Conservation (phyloP, 2,113 vertebrate species). For the Takifugu flavidus region DNA sequence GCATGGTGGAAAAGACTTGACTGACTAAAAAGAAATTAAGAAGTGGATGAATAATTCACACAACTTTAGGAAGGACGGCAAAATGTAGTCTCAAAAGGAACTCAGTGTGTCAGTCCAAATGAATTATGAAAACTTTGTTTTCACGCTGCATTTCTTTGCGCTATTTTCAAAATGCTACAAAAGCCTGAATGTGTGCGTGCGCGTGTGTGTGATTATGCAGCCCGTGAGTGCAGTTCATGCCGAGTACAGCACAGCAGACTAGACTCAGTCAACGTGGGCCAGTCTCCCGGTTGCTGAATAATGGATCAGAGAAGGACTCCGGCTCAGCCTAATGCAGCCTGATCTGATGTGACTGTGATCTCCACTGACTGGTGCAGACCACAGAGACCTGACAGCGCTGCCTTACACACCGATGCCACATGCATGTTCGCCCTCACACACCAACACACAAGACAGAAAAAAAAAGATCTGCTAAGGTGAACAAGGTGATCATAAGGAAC, state of each 20-base stretch:
- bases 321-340: slow-evolving; percentile 72
- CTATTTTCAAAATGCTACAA: slow-evolving; percentile 67
- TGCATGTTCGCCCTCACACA: slow-evolving; percentile 1
- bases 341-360: slow-evolving; percentile 77
- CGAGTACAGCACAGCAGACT: slow-evolving; percentile 68
- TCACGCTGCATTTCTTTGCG: slow-evolving; percentile 71
- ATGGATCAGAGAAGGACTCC: slow-evolving; percentile 75
- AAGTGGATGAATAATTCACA: slow-evolving; percentile 68
- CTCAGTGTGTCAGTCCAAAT: slow-evolving; percentile 58
- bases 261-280: slow-evolving; percentile 70
- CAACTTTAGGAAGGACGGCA: slow-evolving; percentile 50
- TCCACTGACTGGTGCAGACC: slow-evolving; percentile 68
- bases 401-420: slow-evolving; percentile 55
- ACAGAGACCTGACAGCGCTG: slow-evolving; percentile 66
- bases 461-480: slow-evolving; percentile 34
- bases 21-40: slow-evolving; percentile 71
- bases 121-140: slow-evolving; percentile 75
- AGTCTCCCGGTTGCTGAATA: slow-evolving; percentile 73
- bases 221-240: slow-evolving; percentile 69
- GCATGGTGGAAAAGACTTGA: slow-evolving; percentile 35
- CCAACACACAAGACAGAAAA: slow-evolving; percentile 7
- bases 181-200: slow-evolving; percentile 31
- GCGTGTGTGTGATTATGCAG: slow-evolving; percentile 60
- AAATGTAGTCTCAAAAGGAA: slow-evolving; percentile 50
- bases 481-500: slow-evolving; percentile 35